phyloP scores from a whole-genome alignment of 1,140 invertebrate genomes.

The Megalopta genalis region DNA sequence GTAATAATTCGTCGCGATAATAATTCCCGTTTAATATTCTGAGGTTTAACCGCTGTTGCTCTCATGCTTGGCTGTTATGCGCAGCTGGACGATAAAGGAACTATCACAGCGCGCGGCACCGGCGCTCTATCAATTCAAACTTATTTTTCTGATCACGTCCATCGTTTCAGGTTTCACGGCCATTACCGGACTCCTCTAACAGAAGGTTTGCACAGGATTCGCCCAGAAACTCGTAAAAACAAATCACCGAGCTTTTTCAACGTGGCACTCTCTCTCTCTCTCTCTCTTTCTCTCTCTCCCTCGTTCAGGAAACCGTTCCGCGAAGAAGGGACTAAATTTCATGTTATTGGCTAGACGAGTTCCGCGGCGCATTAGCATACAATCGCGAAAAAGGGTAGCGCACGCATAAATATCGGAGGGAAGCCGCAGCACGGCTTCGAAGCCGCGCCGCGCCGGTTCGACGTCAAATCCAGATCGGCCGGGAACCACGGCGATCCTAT shows the following conservation, averaged over 20 bases:
- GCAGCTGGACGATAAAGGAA: too few relatives aligned
- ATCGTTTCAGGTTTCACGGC: too few relatives aligned
- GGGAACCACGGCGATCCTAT: constrained; percentile 17
- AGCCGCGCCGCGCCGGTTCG: neutral
- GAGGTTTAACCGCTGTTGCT: too few relatives aligned
- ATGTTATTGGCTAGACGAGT: constrained; percentile 31
- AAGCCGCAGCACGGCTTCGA: too few relatives aligned
- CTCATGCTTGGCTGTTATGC: too few relatives aligned
- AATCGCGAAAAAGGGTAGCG: constrained; percentile 34
- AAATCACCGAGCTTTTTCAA: neutral
- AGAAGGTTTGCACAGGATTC: neutral
- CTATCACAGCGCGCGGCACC: too few relatives aligned
- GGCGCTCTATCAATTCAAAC: too few relatives aligned
- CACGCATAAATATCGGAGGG: constrained; percentile 25
- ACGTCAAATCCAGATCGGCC: constrained; percentile 50
- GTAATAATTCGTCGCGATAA: too few relatives aligned
- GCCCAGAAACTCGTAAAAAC: neutral
- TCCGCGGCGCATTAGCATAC: constrained; percentile 34
- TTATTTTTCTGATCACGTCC: too few relatives aligned
- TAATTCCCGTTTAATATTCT: too few relatives aligned
- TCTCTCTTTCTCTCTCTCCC: too few relatives aligned
- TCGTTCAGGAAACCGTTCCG: neutral
- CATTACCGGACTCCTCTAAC: neutral
- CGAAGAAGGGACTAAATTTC: constrained; percentile 2
- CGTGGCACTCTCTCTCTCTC: too few relatives aligned